phyloP scores from a whole-genome alignment of 2,797 vertebrate species.

The Anguilla megastoma region DNA sequence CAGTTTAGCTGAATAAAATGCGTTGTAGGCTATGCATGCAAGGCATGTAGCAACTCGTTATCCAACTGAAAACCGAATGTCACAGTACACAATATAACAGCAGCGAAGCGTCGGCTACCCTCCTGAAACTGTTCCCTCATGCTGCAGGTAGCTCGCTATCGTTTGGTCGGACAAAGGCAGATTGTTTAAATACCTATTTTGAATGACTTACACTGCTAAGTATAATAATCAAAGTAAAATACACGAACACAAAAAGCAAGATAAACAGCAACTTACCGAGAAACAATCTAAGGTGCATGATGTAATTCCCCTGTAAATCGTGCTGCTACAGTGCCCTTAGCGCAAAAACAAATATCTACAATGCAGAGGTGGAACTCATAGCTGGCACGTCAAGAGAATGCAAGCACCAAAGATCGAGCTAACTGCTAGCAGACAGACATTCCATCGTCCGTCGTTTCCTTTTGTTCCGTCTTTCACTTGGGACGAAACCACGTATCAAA shows the following conservation, averaged over 20 bases:
- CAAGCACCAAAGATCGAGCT: neutral
- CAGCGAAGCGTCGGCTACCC: neutral
- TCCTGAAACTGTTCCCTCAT: neutral
- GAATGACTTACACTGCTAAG: neutral
- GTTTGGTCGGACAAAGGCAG: neutral
- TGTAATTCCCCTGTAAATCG: neutral
- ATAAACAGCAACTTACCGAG: constrained; percentile 19
- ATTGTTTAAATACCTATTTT: neutral
- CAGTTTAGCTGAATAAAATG: neutral
- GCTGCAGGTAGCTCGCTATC: constrained; percentile 1
- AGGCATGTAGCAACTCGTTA: neutral
- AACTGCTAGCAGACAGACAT: neutral
- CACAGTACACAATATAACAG: neutral
- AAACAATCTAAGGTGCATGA: constrained; percentile 9
- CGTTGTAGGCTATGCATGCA: neutral
- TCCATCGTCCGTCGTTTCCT: constrained; percentile 29
- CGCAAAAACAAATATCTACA: neutral
- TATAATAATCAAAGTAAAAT: neutral
- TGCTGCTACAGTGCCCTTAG: constrained; percentile 5
- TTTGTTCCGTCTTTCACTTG: constrained; percentile 31
- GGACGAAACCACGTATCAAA: constrained; percentile 12
- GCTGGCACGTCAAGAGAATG: neutral
- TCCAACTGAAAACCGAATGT: neutral
- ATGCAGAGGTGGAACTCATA: neutral
- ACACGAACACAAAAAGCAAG: neutral